Conservation (phyloP, 2,113 vertebrate species). For the Gobiocypris rarus region DNA sequence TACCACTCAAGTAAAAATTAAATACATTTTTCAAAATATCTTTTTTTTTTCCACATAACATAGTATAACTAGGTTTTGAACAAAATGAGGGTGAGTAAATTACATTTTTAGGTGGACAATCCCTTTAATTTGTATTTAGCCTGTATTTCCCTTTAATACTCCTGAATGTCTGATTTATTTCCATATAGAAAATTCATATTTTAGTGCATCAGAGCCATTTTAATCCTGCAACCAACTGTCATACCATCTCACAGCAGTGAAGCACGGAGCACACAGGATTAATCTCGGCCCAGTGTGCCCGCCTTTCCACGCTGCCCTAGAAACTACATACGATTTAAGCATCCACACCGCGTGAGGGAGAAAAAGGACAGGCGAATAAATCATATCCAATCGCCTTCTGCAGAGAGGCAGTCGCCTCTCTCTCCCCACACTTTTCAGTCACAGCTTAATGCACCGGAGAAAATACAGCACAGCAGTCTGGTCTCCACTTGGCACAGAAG, state of each 20-base stretch:
- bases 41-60: too few relatives aligned
- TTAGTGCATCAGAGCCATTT: neutral
- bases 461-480: slow-evolving; percentile 34
- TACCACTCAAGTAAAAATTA: too few relatives aligned
- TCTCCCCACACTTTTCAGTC: slow-evolving; percentile 27
- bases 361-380: slow-evolving; percentile 47
- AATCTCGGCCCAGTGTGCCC: slow-evolving; percentile 55
- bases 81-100: too few relatives aligned
- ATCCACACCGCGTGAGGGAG: slow-evolving; percentile 35
- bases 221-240: slow-evolving; percentile 35
- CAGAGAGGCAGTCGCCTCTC: slow-evolving; percentile 27
- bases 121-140: neutral
- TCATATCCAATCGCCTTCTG: slow-evolving; percentile 46
- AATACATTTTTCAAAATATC: too few relatives aligned
- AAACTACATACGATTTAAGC: slow-evolving; percentile 53
- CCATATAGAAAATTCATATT: neutral
- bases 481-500: slow-evolving; percentile 11
- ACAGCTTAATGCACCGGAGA: slow-evolving; percentile 31
- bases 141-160: neutral
- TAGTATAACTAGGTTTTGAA: too few relatives aligned
- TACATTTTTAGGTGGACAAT: neutral
- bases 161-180: neutral
- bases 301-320: slow-evolving; percentile 34
- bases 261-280: slow-evolving; percentile 45
- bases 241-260: slow-evolving; percentile 61